Conservation (phyloP, 1,140 invertebrate species). For the Zaprionus africanus region DNA sequence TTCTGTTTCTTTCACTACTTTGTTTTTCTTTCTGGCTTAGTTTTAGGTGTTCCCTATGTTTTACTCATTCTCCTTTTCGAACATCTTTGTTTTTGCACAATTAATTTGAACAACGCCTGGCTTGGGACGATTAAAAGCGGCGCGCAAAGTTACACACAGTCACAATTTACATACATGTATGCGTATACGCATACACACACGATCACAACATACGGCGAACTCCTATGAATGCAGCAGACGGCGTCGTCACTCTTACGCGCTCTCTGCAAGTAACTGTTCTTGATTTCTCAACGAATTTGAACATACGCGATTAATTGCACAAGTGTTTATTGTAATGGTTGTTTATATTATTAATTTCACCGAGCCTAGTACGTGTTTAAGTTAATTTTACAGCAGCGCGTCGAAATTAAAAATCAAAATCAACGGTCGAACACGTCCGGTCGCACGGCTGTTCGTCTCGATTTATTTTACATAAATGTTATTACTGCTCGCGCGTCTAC, state of each 20-base stretch:
- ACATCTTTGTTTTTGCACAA: conserved; percentile 41
- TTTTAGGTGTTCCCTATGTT: conserved; percentile 28
- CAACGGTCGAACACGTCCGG: conserved; percentile 73
- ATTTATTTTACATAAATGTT: conserved; percentile 50
- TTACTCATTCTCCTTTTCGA: conserved; percentile 31
- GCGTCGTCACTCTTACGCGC: conserved; percentile 46
- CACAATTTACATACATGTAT: conserved; percentile 40
- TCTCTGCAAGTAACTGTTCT: conserved; percentile 11
- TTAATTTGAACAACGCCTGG: conserved; percentile 39
- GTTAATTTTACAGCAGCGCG: conserved; percentile 43
- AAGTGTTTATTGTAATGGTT: conserved; percentile 28
- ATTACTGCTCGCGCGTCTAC: conserved; percentile 14
- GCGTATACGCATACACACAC: conserved; percentile 20
- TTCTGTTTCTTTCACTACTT: conserved; percentile 46
- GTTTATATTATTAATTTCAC: conserved; percentile 24
- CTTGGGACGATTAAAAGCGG: conserved; percentile 64
- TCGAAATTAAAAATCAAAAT: conserved; percentile 66
- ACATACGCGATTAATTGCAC: conserved; percentile 45
- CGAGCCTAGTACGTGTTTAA: conserved; percentile 43
- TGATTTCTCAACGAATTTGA: not conserved
- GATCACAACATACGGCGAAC: conserved; percentile 15
- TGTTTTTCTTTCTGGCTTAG: conserved; percentile 44
- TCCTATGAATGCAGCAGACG: conserved; percentile 26
- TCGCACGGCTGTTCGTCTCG: conserved; percentile 46
- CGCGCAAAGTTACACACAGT: conserved; percentile 51